A percentile compares a stretch with the other conserved stretches of the same genome.
Conservation (phyloP, 2,797 vertebrate genomes). For the Acanthis flammea region DNA sequence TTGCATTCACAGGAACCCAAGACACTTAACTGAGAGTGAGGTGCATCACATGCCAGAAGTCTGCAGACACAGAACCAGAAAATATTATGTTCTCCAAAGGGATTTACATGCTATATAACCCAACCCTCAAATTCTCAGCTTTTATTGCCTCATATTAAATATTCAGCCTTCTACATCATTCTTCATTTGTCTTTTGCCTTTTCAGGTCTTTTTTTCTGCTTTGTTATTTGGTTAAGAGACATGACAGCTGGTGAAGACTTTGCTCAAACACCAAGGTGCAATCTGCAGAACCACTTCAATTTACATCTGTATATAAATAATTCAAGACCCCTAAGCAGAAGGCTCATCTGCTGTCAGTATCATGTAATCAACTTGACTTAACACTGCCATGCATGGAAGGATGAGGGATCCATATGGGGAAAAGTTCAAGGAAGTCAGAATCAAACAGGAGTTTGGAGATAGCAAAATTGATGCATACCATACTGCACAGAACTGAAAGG, state of each 20-base stretch:
- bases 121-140: neutral
- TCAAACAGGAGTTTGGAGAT: neutral
- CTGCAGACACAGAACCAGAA: neutral
- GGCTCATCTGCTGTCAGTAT: neutral
- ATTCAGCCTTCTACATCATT: neutral
- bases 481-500: neutral
- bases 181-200: neutral
- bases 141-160: neutral
- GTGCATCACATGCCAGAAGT: neutral
- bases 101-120: neutral
- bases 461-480: neutral
- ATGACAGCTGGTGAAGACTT: neutral
- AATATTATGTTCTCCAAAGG: neutral
- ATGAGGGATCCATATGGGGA: neutral
- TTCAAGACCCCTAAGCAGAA: neutral
- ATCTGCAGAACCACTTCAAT: neutral
- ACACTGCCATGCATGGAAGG: neutral
- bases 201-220: neutral
- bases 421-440: neutral
- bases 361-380: neutral
- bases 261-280: neutral
- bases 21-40: neutral
- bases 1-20: neutral
- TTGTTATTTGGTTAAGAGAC: neutral
- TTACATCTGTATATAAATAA: neutral